These are phyloP conservation scores for Misgurnus mizolepis DNA, from an alignment of 2,113 vertebrate species.

Conservation along the genomic window DNA sequence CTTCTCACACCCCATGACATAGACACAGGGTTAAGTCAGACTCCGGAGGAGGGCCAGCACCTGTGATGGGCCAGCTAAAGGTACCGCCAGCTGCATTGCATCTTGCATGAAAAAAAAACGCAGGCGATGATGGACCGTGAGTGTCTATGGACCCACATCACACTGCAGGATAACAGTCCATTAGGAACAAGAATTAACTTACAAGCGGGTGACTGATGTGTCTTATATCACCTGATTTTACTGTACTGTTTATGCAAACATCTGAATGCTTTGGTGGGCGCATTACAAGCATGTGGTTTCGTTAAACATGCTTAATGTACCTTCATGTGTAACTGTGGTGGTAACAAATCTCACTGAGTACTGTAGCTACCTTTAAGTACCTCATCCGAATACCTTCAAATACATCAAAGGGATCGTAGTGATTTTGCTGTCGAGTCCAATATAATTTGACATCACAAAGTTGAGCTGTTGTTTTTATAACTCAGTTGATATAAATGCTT, in stretches of 20 bases:
- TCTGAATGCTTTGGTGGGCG: background rate
- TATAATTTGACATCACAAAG: too few species aligned
- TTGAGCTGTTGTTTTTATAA: too few species aligned
- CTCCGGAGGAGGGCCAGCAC: slow-evolving; percentile 36
- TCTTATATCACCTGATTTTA: background rate
- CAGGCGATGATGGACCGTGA: slow-evolving; percentile 38
- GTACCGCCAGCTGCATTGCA: slow-evolving; percentile 31
- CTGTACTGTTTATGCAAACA: background rate
- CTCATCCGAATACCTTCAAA: too few species aligned
- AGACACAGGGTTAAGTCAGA: slow-evolving; percentile 51
- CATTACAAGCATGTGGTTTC: too few species aligned
- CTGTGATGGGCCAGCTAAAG: slow-evolving; percentile 39
- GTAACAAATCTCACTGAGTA: too few species aligned
- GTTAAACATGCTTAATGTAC: too few species aligned
- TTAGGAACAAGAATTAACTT: background rate
- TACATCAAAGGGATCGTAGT: too few species aligned
- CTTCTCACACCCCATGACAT: slow-evolving; percentile 76
- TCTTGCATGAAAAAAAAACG: slow-evolving; percentile 50
- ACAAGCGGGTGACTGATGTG: background rate
- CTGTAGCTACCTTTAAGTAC: too few species aligned
- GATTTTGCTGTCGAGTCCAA: too few species aligned
- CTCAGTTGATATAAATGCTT: too few species aligned
- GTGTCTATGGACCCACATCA: background rate
- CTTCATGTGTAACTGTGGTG: too few species aligned
- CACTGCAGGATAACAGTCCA: background rate